These are phyloP conservation scores for Limnephilus rhombicus DNA, from an alignment of 2,888 invertebrate genomes.

Conservation along the genomic window DNA sequence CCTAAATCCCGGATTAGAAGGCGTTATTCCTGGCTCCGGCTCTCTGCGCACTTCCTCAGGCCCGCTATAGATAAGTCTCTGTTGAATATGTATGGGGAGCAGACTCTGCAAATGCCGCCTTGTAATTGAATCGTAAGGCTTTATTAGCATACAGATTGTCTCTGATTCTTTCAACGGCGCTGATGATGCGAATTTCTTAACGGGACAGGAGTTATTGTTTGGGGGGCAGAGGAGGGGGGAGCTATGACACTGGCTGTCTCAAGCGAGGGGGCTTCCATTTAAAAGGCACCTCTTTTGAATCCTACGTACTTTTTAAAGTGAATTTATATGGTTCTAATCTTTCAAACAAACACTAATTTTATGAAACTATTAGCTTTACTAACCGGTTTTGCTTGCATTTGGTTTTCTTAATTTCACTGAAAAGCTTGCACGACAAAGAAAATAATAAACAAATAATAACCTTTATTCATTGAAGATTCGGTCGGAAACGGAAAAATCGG, in stretches of 20 bases:
- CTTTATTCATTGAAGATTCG: too few species aligned
- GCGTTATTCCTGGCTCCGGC: neutral
- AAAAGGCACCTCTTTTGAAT: neutral
- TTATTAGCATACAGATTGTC: slow-evolving; percentile 65
- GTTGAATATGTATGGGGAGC: slow-evolving; percentile 53
- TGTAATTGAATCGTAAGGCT: slow-evolving; percentile 63
- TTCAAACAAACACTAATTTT: neutral
- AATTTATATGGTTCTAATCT: neutral
- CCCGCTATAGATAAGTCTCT: slow-evolving; percentile 52
- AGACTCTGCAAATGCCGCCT: slow-evolving; percentile 54
- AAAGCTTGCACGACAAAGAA: neutral
- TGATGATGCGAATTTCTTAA: slow-evolving; percentile 48
- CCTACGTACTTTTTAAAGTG: neutral
- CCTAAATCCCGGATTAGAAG: neutral
- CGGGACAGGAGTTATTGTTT: slow-evolving; percentile 45
- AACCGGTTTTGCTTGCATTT: neutral
- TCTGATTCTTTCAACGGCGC: slow-evolving; percentile 59
- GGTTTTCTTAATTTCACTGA: neutral
- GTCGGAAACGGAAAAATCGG: too few species aligned
- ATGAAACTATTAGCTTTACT: neutral
- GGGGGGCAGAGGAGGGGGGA: neutral
- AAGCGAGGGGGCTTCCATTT: neutral
- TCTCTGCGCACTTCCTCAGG: slow-evolving; percentile 36
- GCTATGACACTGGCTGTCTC: neutral
- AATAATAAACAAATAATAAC: too few species aligned